phyloP scores from a whole-genome alignment of 1,140 invertebrate species.

The Globodera ellingtonae region DNA sequence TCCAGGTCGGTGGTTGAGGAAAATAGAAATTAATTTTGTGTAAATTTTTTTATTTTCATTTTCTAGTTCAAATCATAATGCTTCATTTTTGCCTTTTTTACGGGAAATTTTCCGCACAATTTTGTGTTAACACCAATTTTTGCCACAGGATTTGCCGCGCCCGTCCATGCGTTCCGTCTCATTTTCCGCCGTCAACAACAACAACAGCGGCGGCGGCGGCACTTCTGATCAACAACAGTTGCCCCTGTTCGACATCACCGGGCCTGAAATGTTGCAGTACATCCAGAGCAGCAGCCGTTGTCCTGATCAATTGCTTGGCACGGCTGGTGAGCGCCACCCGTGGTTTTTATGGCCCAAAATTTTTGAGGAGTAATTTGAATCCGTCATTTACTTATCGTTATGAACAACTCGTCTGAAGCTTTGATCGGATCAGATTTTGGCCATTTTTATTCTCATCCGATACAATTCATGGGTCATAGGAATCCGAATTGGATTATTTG shows the following conservation, averaged over 20 bases:
- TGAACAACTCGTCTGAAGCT: too few relatives aligned
- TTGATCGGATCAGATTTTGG: too few relatives aligned
- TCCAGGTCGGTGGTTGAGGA: not conserved
- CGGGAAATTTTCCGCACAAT: too few relatives aligned
- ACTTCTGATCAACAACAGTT: not conserved
- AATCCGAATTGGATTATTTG: too few relatives aligned
- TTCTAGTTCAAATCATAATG: too few relatives aligned
- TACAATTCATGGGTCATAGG: too few relatives aligned
- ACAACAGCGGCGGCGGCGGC: not conserved
- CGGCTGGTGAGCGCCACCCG: too few relatives aligned
- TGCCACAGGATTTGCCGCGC: slow-evolving; percentile 1
- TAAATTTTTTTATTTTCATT: too few relatives aligned
- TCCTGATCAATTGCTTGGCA: not conserved
- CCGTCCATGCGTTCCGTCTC: slow-evolving; percentile 4
- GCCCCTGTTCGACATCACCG: slow-evolving; percentile 14
- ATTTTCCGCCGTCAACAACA: not conserved
- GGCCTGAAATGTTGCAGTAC: slow-evolving; percentile 36
- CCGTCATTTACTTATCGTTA: not conserved
- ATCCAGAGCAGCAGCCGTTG: slow-evolving; percentile 25
- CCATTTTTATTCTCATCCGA: too few relatives aligned
- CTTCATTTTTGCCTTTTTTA: not conserved
- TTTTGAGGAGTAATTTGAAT: slow-evolving; percentile 3
- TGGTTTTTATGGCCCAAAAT: too few relatives aligned
- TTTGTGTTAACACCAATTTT: too few relatives aligned
- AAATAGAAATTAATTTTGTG: not conserved